Evolutionary conservation across 64 coral and sea anemone genomes (phyloP).

Genomic region (Platygyra sinensis): DNA sequence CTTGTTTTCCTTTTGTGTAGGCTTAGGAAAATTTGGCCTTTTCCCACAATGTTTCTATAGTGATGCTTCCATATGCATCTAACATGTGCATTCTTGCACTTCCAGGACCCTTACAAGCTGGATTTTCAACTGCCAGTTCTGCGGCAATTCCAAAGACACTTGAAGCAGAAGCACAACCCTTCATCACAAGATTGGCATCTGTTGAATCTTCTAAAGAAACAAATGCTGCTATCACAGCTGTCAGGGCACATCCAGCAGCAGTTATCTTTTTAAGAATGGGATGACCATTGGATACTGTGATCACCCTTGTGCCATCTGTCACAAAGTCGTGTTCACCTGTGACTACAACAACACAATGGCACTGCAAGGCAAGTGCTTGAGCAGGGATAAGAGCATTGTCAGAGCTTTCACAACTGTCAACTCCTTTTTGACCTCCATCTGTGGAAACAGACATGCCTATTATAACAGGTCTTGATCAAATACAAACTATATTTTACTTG

Average conservation of each 20-base stretch:
- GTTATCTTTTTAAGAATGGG: conserved; percentile 41
- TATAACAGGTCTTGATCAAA: too few species aligned
- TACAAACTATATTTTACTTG: too few species aligned
- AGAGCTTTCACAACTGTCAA: conserved; percentile 49
- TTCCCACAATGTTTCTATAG: neutral
- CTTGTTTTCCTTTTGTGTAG: too few species aligned
- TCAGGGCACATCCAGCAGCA: conserved; percentile 40
- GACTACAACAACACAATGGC: conserved; percentile 33
- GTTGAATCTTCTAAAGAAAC: conserved; percentile 37
- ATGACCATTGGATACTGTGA: conserved; percentile 44
- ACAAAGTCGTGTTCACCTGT: conserved; percentile 27
- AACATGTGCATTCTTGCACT: conserved; percentile 57
- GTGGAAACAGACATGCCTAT: neutral
- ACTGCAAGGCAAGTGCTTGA: conserved; percentile 1
- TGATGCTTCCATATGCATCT: conserved; percentile 39
- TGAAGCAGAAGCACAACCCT: conserved; percentile 38
- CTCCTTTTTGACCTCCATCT: conserved; percentile 52
- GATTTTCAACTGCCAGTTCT: conserved; percentile 40
- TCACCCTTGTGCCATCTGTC: conserved; percentile 21
- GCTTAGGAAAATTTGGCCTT: conserved; percentile 44
- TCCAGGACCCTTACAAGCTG: conserved; percentile 22
- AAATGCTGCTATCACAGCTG: conserved; percentile 36
- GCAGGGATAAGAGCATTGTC: conserved; percentile 18
- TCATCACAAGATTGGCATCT: conserved; percentile 37
- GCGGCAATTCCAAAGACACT: conserved; percentile 58